phyloP scores from a whole-genome alignment of 2,113 vertebrate genomes.

The Siniperca chuatsi region DNA sequence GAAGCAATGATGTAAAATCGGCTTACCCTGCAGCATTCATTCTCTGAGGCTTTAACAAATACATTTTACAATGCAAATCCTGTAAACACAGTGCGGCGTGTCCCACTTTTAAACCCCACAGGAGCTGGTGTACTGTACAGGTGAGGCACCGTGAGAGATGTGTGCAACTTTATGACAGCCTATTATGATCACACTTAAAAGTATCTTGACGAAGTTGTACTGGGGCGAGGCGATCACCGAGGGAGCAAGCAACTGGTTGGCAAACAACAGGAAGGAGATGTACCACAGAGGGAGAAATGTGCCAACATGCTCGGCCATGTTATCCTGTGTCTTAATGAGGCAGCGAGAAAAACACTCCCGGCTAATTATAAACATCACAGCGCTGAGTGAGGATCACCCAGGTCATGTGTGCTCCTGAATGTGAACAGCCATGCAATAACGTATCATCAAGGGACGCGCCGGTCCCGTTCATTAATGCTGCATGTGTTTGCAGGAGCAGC shows the following conservation, averaged over 20 bases:
- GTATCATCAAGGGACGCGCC: slow-evolving; percentile 47
- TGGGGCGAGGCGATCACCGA: slow-evolving; percentile 23
- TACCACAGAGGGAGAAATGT: slow-evolving; percentile 38
- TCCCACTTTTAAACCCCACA: slow-evolving; percentile 1
- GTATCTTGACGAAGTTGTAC: neutral
- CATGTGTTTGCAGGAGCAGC: slow-evolving; percentile 29
- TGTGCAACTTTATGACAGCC: neutral
- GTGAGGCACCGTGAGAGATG: neutral
- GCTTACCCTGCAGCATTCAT: neutral
- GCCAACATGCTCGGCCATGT: slow-evolving; percentile 20
- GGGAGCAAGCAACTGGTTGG: slow-evolving; percentile 34
- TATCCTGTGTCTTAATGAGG: slow-evolving; percentile 69
- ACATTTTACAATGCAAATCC: neutral
- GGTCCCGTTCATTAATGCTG: slow-evolving; percentile 33
- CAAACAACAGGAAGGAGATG: slow-evolving; percentile 28
- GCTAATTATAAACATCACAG: slow-evolving; percentile 50
- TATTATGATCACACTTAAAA: neutral
- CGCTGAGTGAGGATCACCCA: slow-evolving; percentile 23
- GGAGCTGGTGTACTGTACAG: slow-evolving; percentile 5
- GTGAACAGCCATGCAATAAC: slow-evolving; percentile 43
- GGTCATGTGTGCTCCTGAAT: slow-evolving; percentile 12
- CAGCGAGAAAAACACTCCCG: neutral
- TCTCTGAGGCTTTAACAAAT: neutral
- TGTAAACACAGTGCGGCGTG: slow-evolving; percentile 7
- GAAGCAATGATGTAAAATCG: neutral